Base-by-base conservation (phyloP, 1,140 invertebrate genomes). In the Riptortus pedestris region DNA sequence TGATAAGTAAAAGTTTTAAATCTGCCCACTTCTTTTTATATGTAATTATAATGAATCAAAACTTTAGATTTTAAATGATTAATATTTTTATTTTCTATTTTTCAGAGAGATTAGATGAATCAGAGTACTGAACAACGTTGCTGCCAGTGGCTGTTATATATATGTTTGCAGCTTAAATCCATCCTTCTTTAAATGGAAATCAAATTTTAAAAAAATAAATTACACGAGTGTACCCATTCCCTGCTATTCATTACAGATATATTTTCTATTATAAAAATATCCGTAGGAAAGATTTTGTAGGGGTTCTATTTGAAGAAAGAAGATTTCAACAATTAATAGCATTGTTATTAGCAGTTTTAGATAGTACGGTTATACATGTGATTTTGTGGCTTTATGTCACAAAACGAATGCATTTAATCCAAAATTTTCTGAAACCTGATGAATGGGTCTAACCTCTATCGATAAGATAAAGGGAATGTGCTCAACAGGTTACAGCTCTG, bases 41-140 rank as follows among this genome's bases (percentile, higher is more conserved):
- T 38, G 5, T 7, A 14, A 7, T 38, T 38, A 38, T 38, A 14
- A 7, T 7, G 5, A 38, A 5, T 38, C 5, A 7, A 7, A 14
- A 7, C 31, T 38, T 38, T 7, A 38, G 31, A 38, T 38, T 7
- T 5, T 7, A 38, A 14, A 7, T 38, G 14, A 38, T 38, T 38
- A 38, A 7, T 60, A 29, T n/a, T n/a, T 29, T 59, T 59, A 24
- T 11, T 55, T 55, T 2, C 18, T 55, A 14, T 43, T 63, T 63
- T 63, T 31, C 61, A 66, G 66, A 64, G 59, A 62, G 62, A 52
- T 55, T 62, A 12, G 66, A 62, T 31, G 66, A 67, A 61, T 67
- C 66, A 27, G 66, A 67, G 38, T 67, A 60, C 45, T 67, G 63
- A 67, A 24, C 18, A 55, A 24, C 51, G 24, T 14, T 55, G 20